These are phyloP conservation scores for Pelodiscus sinensis DNA, from an alignment of 2,113 vertebrate genomes.

Conservation along the genomic window DNA sequence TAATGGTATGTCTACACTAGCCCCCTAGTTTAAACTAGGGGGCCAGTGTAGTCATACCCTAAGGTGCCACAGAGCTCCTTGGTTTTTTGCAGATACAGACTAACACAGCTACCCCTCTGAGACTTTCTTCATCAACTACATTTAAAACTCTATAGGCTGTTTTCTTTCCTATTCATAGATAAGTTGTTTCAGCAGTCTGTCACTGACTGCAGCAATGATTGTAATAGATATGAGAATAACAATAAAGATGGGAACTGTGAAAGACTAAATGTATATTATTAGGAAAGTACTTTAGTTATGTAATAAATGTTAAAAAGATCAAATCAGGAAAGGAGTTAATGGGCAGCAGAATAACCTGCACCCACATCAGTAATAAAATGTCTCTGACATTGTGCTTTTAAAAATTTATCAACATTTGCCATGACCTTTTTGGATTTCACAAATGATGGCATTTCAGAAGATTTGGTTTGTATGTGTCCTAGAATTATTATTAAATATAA, in stretches of 20 bases:
- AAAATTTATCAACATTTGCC: conserved; percentile 44
- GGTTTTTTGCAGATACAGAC: too few relatives aligned
- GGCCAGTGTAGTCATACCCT: too few relatives aligned
- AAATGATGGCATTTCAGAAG: background rate
- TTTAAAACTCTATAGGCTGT: conserved; percentile 14
- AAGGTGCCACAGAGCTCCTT: too few relatives aligned
- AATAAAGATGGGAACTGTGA: conserved; percentile 9
- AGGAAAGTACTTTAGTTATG: conserved; percentile 37
- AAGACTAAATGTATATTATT: conserved; percentile 10
- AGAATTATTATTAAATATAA: background rate
- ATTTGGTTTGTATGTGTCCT: background rate
- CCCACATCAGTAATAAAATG: conserved; percentile 48
- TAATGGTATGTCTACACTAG: too few relatives aligned
- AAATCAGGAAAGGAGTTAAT: conserved; percentile 35
- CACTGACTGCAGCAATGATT: conserved; percentile 23
- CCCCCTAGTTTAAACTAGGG: too few relatives aligned
- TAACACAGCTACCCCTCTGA: too few relatives aligned
- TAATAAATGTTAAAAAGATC: conserved; percentile 25
- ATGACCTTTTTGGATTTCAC: background rate
- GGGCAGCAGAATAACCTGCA: conserved; percentile 39
- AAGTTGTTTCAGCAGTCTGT: conserved; percentile 37
- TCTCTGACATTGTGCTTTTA: conserved; percentile 43
- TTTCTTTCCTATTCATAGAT: conserved; percentile 33
- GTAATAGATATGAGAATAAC: conserved; percentile 25
- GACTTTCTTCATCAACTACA: background rate